Base-by-base conservation (phyloP, 2,113 vertebrate genomes). In the Danionella cerebrum region DNA sequence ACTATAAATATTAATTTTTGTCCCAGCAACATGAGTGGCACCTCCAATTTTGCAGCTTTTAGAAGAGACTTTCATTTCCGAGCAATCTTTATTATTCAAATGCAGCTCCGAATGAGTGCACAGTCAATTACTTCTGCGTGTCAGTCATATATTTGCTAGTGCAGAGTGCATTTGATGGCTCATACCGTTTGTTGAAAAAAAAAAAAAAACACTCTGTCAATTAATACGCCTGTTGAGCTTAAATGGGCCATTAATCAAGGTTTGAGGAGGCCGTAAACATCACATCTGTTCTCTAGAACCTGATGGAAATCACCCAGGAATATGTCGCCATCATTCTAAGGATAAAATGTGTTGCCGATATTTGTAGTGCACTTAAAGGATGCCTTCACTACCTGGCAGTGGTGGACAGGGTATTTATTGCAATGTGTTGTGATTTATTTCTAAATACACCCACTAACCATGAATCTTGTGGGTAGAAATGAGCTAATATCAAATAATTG, bases 181-280 rank as follows among this genome's bases (percentile, higher is more conserved):
- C 45, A 6, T 55, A n/a, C 71, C 16, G 31, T 75, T 73, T 71
- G 31, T 72, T 58, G 72, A 72, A 73, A 75, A 69, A 45, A 63
- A 47, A 44, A 52, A 74, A 67, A 72, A 67, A 65, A 59, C 47
- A 24, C 9, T 24, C 25, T 4, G 31, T 48, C 31, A 38, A 55
- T 60, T 72, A 16, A 58, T 65, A 44, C 18, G 24, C 12, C 27
- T 25, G 22, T 67, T 55, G n/a, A n/a, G 29, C 5, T 36, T 73
- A 41, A 76, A 70, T 2, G 50, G 67, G 27, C 18, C 19, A 50
- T 76, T 76, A 72, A 73, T 76, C 70, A 67, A 55, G 50, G 19
- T 5, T 29, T 36, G 50, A 31, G 41, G 25, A 57, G 1, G 55
- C 58, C 11, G 27, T 60, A 60, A 60, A 60, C 58, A 42, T 19